Evolutionary conservation across 2,888 invertebrate genomes (phyloP).

Genomic region (Lypha dubia): DNA sequence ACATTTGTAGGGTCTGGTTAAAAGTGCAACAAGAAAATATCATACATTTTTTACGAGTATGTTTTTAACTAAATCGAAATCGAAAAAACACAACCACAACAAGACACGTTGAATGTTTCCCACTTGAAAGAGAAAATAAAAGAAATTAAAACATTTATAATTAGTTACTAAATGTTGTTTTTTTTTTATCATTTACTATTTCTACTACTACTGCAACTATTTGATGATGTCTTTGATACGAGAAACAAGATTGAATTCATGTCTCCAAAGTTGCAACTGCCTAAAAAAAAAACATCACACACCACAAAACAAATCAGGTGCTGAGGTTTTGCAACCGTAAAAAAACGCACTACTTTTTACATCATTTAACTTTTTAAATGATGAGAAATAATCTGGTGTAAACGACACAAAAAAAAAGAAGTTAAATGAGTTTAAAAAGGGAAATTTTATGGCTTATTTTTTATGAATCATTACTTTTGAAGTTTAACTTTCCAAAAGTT

Average conservation of each 20-base stretch:
- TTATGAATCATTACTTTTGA: conserved; percentile 32
- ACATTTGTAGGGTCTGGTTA: conserved; percentile 17
- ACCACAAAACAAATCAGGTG: not conserved
- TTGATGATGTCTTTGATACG: conserved; percentile 7
- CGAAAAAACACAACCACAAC: conserved; percentile 1
- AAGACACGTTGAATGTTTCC: conserved; percentile 31
- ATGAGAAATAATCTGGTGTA: conserved; percentile 47
- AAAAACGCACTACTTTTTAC: conserved; percentile 48
- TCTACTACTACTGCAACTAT: not conserved
- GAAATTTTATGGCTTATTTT: conserved; percentile 24
- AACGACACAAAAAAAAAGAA: not conserved
- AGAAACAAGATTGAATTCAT: conserved; percentile 35
- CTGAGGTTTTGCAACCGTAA: conserved; percentile 19
- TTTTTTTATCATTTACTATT: conserved; percentile 31
- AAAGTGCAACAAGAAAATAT: conserved; percentile 30
- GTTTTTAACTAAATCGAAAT: not conserved
- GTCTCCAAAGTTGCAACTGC: conserved; percentile 4
- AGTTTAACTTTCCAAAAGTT: conserved; percentile 16
- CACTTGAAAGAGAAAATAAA: conserved; percentile 54
- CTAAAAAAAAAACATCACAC: not conserved
- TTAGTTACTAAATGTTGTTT: conserved; percentile 47
- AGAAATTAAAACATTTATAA: conserved; percentile 60
- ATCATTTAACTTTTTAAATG: conserved; percentile 66
- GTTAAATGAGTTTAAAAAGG: conserved; percentile 24
- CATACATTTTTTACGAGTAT: not conserved